These are phyloP conservation scores for Trichogramma dendrolimi DNA, from an alignment of 2,888 invertebrate species.

Conservation along the genomic window DNA sequence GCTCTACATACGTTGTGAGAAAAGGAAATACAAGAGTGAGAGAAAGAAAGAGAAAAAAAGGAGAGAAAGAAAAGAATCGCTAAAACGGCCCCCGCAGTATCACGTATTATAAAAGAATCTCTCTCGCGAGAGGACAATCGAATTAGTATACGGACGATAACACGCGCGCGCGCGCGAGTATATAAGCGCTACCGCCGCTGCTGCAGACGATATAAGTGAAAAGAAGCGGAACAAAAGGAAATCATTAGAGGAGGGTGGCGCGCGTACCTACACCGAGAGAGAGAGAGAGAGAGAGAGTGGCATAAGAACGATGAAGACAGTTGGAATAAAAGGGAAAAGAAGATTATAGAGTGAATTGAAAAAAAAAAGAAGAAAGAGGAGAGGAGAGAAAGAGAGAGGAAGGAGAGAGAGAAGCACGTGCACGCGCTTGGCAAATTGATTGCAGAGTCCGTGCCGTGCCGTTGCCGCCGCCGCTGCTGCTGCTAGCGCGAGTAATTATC, in stretches of 20 bases:
- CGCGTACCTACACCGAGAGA: background rate
- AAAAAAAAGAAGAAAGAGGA: background rate
- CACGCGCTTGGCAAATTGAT: conserved; percentile 22
- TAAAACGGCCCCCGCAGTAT: too few species aligned
- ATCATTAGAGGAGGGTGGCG: conserved; percentile 16
- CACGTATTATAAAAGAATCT: too few species aligned
- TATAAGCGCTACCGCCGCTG: background rate
- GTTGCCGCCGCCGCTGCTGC: too few species aligned
- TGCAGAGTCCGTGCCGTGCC: conserved; percentile 21
- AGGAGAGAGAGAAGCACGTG: conserved; percentile 3
- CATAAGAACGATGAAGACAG: background rate
- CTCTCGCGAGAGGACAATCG: conserved; percentile 1
- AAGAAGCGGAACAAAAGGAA: conserved; percentile 14
- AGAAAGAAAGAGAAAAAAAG: background rate
- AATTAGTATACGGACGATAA: conserved; percentile 13
- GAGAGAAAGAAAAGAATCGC: background rate
- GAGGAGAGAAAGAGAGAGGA: background rate
- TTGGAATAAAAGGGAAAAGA: conserved; percentile 3
- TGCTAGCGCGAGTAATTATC: conserved; percentile 24
- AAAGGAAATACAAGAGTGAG: background rate
- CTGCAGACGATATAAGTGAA: too few species aligned
- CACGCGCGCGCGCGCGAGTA: background rate
- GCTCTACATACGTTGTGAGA: background rate
- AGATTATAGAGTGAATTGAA: background rate
- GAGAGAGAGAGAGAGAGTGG: conserved; percentile 4